Conservation (phyloP, 2,888 invertebrate genomes). For the Melikaiella ostensackeni region DNA sequence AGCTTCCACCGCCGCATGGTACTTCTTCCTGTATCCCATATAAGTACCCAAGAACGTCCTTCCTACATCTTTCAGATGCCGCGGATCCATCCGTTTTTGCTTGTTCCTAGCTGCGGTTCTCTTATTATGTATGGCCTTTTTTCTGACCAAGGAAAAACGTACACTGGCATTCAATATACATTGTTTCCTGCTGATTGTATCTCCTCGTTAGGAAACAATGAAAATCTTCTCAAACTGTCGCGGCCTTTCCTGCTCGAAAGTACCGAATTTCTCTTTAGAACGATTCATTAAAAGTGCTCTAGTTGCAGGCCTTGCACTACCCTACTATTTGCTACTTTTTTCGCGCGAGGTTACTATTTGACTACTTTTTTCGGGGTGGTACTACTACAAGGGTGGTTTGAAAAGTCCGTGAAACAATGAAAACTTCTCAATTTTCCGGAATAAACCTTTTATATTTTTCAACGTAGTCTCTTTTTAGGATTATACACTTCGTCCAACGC, state of each 20-base stretch:
- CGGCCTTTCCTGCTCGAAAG: not conserved
- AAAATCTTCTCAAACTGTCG: not conserved
- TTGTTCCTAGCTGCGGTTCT: conserved; percentile 12
- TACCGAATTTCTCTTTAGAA: not conserved
- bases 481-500: too few relatives aligned
- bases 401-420: too few relatives aligned
- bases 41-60: conserved; percentile 36
- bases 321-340: too few relatives aligned
- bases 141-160: not conserved
- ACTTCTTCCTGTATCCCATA: conserved; percentile 38
- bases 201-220: conserved; percentile 32
- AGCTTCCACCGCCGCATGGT: conserved; percentile 33
- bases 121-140: conserved; percentile 30
- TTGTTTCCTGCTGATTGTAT: conserved; percentile 6
- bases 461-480: too few relatives aligned
- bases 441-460: too few relatives aligned
- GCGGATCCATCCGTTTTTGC: conserved; percentile 37
- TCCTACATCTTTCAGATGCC: conserved; percentile 39
- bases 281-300: too few relatives aligned
- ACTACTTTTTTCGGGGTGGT: too few relatives aligned
- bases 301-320: too few relatives aligned
- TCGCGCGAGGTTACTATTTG: too few relatives aligned
- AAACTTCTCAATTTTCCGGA: too few relatives aligned
- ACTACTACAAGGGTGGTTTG: too few relatives aligned
- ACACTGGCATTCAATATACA: conserved; percentile 23